Evolutionary conservation across 2,888 invertebrate species (phyloP).

Genomic region (Cephus sareptanus): DNA sequence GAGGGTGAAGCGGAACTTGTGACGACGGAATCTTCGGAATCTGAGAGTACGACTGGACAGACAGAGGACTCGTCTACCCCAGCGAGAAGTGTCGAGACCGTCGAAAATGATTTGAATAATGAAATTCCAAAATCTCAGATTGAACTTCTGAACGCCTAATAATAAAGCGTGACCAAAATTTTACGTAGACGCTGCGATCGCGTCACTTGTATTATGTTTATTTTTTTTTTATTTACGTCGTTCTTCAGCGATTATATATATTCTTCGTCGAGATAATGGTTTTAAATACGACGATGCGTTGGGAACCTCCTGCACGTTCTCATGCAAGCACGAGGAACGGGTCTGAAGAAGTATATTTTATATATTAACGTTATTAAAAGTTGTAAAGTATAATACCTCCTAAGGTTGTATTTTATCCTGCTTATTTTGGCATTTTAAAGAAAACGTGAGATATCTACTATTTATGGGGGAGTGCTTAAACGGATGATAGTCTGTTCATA

Average conservation of each 20-base stretch:
- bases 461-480: neutral
- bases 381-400: neutral
- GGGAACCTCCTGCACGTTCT: neutral
- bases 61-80: slow-evolving; percentile 37
- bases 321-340: neutral
- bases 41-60: neutral
- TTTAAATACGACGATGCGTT: neutral
- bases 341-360: neutral
- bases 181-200: neutral
- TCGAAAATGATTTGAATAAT: slow-evolving; percentile 61
- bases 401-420: neutral
- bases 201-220: neutral
- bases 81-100: slow-evolving; percentile 52
- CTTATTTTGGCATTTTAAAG: neutral
- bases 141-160: slow-evolving; percentile 53
- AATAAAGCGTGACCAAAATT: neutral
- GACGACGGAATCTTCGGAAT: slow-evolving; percentile 30
- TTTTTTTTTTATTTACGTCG: neutral
- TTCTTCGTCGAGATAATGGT: neutral
- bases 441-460: neutral
- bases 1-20: slow-evolving; percentile 20
- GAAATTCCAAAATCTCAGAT: slow-evolving; percentile 55
- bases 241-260: neutral
- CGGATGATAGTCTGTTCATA: neutral
- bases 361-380: neutral